Percentiles rank a stretch among this genome's conserved stretches.
phyloP scores from a whole-genome alignment of 1,140 invertebrate species.

The Rhysida immarginata region DNA sequence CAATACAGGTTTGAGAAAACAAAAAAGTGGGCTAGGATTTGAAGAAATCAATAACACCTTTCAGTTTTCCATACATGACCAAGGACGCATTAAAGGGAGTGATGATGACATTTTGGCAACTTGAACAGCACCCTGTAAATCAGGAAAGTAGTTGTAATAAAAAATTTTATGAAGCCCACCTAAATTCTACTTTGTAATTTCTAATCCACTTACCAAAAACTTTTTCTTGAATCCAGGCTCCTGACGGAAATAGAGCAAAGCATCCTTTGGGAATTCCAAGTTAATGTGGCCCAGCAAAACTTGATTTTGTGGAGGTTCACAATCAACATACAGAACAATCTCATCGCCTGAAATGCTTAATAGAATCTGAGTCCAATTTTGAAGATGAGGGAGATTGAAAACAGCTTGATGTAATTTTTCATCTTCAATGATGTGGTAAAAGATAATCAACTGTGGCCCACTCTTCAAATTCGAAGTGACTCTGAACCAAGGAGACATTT shows the following conservation, averaged over 20 bases:
- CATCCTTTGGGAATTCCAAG: constrained; percentile 26
- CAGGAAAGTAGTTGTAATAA: no score
- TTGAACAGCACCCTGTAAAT: no score
- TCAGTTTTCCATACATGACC: no score
- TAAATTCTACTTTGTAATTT: no score
- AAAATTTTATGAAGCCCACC: no score
- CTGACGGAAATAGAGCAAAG: constrained; percentile 32
- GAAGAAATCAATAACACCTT: no score
- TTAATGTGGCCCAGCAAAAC: constrained; percentile 12
- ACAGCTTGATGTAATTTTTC: constrained; percentile 14
- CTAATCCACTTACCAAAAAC: constrained; percentile 30
- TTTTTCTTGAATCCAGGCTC: constrained; percentile 35
- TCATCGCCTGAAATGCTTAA: constrained; percentile 11
- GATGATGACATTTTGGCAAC: no score
- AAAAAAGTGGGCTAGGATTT: no score
- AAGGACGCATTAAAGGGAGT: no score
- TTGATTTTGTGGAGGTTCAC: constrained; percentile 10
- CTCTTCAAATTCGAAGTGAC: constrained; percentile 16
- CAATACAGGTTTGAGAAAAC: no score
- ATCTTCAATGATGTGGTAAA: constrained; percentile 16
- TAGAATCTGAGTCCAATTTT: constrained; percentile 15
- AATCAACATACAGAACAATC: constrained; percentile 12
- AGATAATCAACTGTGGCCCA: constrained; percentile 12
- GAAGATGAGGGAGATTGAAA: constrained; percentile 12
- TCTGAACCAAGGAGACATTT: constrained; percentile 33